A percentile compares a stretch with the other conserved stretches of the same genome.
These are phyloP conservation scores for Amia ocellicauda DNA, from an alignment of 2,113 vertebrate species.

Conservation along the genomic window DNA sequence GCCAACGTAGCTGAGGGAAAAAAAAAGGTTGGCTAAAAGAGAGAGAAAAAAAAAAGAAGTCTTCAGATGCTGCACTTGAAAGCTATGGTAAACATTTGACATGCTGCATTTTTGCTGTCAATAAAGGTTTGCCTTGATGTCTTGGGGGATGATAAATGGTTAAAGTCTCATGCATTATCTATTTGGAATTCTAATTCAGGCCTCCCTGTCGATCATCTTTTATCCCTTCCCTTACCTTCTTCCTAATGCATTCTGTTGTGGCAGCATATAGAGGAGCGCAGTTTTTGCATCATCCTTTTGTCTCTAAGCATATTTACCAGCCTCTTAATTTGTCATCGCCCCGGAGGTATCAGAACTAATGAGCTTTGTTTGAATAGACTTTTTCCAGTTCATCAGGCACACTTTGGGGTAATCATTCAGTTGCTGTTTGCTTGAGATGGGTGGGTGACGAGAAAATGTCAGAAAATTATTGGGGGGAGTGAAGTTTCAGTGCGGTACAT, in stretches of 20 bases:
- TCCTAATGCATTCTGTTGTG: slow-evolving; percentile 72
- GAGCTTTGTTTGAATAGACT: slow-evolving; percentile 89
- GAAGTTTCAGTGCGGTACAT: not conserved
- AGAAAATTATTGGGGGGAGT: slow-evolving; percentile 56
- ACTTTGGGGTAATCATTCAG: slow-evolving; percentile 87
- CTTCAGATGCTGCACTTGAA: slow-evolving; percentile 43
- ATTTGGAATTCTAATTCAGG: slow-evolving; percentile 8
- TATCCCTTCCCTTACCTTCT: slow-evolving; percentile 64
- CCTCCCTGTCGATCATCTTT: slow-evolving; percentile 27
- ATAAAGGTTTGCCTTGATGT: slow-evolving; percentile 36
- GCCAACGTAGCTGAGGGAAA: too few species aligned
- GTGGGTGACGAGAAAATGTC: slow-evolving; percentile 72
- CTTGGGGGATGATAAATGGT: slow-evolving; percentile 34
- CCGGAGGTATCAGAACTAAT: slow-evolving; percentile 85
- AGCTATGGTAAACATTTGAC: slow-evolving; percentile 46
- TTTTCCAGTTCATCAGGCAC: slow-evolving; percentile 89
- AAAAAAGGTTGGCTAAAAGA: slow-evolving; percentile 3
- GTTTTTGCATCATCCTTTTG: slow-evolving; percentile 57
- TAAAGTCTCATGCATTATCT: slow-evolving; percentile 30
- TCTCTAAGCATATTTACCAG: slow-evolving; percentile 75
- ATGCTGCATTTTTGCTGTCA: slow-evolving; percentile 38
- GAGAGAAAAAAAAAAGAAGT: slow-evolving; percentile 17
- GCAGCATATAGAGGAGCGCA: slow-evolving; percentile 36
- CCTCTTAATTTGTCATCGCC: slow-evolving; percentile 83
- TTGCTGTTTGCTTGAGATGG: slow-evolving; percentile 76